phyloP scores from a whole-genome alignment of 2,113 vertebrate species.

The Phycodurus eques region DNA sequence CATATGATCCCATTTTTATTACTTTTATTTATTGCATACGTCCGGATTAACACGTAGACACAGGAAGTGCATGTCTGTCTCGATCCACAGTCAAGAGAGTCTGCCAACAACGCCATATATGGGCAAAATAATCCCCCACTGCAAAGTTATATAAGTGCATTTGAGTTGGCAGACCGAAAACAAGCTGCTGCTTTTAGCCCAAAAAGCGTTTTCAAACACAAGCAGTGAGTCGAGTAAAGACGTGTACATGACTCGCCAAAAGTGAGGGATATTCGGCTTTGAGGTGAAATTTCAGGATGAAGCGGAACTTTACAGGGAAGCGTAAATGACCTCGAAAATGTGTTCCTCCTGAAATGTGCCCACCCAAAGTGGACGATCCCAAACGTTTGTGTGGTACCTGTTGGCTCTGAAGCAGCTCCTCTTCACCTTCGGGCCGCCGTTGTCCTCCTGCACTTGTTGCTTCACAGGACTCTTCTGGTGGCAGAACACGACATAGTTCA shows the following conservation, averaged over 20 bases:
- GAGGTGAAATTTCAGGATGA: no score
- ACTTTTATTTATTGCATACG: background rate
- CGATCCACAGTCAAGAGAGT: constrained; percentile 12
- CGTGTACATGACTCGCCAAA: background rate
- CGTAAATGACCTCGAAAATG: no score
- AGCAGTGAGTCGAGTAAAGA: background rate
- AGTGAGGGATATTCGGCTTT: background rate
- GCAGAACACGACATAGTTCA: constrained; percentile 88
- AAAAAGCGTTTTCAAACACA: background rate
- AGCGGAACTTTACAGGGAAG: no score
- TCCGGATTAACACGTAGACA: background rate
- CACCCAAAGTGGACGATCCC: no score
- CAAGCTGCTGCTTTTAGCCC: background rate
- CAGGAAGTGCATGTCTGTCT: constrained; percentile 7
- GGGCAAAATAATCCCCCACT: constrained; percentile 30
- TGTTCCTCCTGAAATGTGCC: no score
- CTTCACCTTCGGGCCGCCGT: constrained; percentile 69
- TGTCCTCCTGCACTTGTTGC: constrained; percentile 77
- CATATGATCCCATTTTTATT: background rate
- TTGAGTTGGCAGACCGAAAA: background rate
- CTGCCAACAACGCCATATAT: constrained; percentile 47
- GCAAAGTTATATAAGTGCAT: constrained; percentile 32
- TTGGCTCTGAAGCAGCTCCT: constrained; percentile 88
- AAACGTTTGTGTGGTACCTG: constrained; percentile 68
- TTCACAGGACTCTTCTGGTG: constrained; percentile 73